phyloP scores from a whole-genome alignment of 2,888 invertebrate species.

The Hydropsyche betteni region DNA sequence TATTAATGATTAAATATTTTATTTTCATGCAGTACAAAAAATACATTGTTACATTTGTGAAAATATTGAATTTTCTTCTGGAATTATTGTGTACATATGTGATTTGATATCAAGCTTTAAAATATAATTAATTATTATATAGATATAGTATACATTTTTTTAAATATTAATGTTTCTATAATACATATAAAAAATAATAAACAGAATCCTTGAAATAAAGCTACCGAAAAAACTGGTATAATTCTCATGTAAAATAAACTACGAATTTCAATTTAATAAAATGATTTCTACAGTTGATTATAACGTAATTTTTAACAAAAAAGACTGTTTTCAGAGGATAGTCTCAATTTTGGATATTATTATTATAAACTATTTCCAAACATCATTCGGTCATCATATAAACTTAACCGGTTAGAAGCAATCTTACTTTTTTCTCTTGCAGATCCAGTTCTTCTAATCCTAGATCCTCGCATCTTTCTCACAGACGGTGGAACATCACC shows the following conservation, averaged over 20 bases:
- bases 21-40: conserved; percentile 23
- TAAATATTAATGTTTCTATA: too few relatives aligned
- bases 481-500: conserved; percentile 84
- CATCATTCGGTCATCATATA: conserved; percentile 93
- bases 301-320: too few relatives aligned
- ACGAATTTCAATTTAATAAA: too few relatives aligned
- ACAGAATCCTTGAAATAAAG: too few relatives aligned
- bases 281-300: too few relatives aligned
- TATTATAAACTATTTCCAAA: conserved; percentile 65
- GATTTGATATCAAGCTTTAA: background rate
- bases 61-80: background rate
- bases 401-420: conserved; percentile 73
- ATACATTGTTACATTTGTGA: background rate
- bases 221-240: too few relatives aligned
- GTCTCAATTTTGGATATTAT: background rate
- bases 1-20: background rate
- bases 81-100: background rate
- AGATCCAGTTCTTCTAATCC: conserved; percentile 61
- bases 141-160: too few relatives aligned
- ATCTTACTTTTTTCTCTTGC: conserved; percentile 58
- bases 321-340: too few relatives aligned
- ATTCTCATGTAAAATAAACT: too few relatives aligned
- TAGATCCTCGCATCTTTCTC: conserved; percentile 71
- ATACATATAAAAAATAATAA: too few relatives aligned
- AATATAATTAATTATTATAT: too few relatives aligned